These are phyloP conservation scores for Phalacrocorax carbo DNA, from an alignment of 2,113 vertebrate species.

Conservation along the genomic window DNA sequence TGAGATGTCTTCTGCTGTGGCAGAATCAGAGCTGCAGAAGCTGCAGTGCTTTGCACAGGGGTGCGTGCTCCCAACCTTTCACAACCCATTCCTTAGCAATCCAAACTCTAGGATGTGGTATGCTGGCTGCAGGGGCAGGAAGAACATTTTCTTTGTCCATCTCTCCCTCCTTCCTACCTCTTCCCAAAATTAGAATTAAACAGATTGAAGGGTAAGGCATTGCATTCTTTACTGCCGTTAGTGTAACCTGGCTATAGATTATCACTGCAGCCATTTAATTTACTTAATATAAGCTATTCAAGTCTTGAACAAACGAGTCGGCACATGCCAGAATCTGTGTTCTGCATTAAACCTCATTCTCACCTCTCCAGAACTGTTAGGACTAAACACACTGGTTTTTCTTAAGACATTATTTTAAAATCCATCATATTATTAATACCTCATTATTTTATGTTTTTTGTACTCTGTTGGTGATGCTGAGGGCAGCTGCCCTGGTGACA, in stretches of 20 bases:
- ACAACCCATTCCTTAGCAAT: not conserved
- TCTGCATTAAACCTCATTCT: not conserved
- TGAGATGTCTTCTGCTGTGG: not conserved
- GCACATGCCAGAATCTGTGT: not conserved
- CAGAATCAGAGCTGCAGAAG: not conserved
- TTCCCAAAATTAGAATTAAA: not conserved
- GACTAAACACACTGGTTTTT: not conserved
- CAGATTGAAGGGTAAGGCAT: not conserved
- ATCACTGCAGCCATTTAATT: not conserved
- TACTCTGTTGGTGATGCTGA: not conserved
- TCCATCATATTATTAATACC: not conserved
- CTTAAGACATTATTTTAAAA: not conserved
- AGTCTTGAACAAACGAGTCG: not conserved
- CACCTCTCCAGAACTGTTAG: not conserved
- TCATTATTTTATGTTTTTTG: not conserved
- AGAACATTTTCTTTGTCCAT: not conserved
- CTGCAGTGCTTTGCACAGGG: not conserved
- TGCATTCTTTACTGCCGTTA: not conserved
- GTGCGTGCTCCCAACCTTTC: not conserved
- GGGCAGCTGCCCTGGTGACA: not conserved
- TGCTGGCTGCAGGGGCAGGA: not conserved
- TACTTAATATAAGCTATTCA: not conserved
- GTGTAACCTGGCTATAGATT: not conserved
- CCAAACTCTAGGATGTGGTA: not conserved
- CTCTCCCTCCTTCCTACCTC: not conserved